phyloP scores from a whole-genome alignment of 1,140 invertebrate genomes.

The Drosophila nebulosa region DNA sequence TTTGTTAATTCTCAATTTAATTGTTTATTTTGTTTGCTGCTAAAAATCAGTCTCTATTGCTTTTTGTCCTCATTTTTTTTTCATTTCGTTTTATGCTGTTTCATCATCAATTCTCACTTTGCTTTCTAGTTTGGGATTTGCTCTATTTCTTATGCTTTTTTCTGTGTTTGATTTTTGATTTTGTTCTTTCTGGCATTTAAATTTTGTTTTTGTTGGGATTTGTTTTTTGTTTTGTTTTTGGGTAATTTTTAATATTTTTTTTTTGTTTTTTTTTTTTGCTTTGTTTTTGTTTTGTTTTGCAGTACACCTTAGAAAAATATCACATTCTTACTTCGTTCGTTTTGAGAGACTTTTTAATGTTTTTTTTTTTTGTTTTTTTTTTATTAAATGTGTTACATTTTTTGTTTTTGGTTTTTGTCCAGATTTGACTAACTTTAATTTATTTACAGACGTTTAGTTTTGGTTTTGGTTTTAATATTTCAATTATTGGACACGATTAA shows the following conservation, averaged over 20 bases:
- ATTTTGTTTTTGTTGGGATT: too few relatives aligned
- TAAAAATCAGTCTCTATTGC: conserved; percentile 81
- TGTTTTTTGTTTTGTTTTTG: conserved; percentile 5
- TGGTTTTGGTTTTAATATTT: conserved; percentile 6
- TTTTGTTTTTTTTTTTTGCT: conserved; percentile 42
- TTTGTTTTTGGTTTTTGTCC: conserved; percentile 46
- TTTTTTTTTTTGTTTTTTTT: conserved; percentile 53
- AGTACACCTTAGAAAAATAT: conserved; percentile 81
- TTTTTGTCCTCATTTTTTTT: conserved; percentile 63
- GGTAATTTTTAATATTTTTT: conserved; percentile 33
- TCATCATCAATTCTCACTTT: conserved; percentile 42
- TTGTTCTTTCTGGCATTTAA: background rate
- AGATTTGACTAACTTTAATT: background rate
- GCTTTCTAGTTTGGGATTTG: conserved; percentile 31
- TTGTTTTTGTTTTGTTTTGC: conserved; percentile 50
- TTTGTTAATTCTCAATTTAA: conserved; percentile 24
- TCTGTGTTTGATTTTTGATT: background rate
- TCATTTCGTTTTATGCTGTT: conserved; percentile 42
- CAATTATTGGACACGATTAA: conserved; percentile 53
- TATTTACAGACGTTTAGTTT: conserved; percentile 66
- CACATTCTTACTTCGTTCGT: conserved; percentile 81
- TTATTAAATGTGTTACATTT: conserved; percentile 43
- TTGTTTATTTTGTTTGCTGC: conserved; percentile 30
- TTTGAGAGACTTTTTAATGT: conserved; percentile 78
- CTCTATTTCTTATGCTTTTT: conserved; percentile 5